Evolutionary conservation across 2,113 vertebrate genomes (phyloP).

Genomic region (Polypterus bichir): DNA sequence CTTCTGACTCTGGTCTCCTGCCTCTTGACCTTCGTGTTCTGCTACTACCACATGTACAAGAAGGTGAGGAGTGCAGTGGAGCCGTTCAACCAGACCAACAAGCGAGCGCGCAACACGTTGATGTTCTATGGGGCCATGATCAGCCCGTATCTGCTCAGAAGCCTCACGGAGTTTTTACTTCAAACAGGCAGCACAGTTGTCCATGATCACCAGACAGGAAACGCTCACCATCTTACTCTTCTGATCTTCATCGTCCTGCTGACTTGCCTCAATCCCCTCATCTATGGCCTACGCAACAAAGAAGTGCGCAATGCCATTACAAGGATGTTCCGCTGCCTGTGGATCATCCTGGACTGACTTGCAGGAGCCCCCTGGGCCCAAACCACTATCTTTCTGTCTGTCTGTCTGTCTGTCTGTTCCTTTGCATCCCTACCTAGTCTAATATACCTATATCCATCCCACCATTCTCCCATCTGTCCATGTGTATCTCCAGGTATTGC

Average conservation of each 20-base stretch:
- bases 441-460: too few species aligned
- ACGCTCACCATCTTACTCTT: slow-evolving; percentile 26
- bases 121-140: slow-evolving; percentile 38
- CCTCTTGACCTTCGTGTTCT: slow-evolving; percentile 26
- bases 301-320: slow-evolving; percentile 24
- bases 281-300: too few species aligned
- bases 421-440: too few species aligned
- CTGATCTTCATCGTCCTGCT: slow-evolving; percentile 27
- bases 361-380: too few species aligned
- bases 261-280: slow-evolving; percentile 41
- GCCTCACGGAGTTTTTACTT: slow-evolving; percentile 26
- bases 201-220: neutral
- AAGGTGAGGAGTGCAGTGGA: slow-evolving; percentile 26
- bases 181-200: slow-evolving; percentile 16
- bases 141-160: slow-evolving; percentile 30
- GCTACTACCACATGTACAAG: slow-evolving; percentile 33
- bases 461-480: too few species aligned
- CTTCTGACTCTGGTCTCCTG: slow-evolving; percentile 19
- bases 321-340: too few species aligned
- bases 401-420: too few species aligned
- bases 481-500: too few species aligned
- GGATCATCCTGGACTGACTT: too few species aligned
- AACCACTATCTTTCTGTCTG: too few species aligned
- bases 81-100: slow-evolving; percentile 33
- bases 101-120: slow-evolving; percentile 31